Base-by-base conservation (phyloP, 2,797 vertebrate species). In the Cygnus olor region DNA sequence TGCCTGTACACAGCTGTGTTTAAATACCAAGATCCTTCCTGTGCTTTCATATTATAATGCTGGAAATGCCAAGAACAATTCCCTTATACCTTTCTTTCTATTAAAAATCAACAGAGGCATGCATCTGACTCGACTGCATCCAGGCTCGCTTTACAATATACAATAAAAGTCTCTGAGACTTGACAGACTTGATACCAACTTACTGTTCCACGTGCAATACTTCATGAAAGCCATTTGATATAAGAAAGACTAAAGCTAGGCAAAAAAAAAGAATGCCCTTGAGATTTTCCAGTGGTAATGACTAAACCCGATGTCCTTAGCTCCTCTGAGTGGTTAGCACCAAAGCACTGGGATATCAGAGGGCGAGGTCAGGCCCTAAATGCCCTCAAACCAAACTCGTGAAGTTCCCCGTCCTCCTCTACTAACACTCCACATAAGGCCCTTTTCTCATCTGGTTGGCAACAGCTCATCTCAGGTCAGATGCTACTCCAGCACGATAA, bases 51-150 rank as follows among this genome's bases (percentile, higher is more conserved):
- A 88, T 54, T 82, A 42, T 22, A 68, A 77, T 51, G 28, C 36
- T 92, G 85, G 78, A 87, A 86, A 93, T n/a, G 28, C 40, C 34
- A 85, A 66, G 51, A 90, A 86, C 53, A 80, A 88, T 25, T 85
- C 60, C 53, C 16, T 66, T 63, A 73, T 61, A 88, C n/a, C 44
- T 61, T 68, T 34, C 22, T 51, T 24, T 18, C 28, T 73, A 34
- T 58, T 73, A 66, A 82, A 94, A 93, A 53, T 16, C 38, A 76
- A 65, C 53, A 3, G 2, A 86, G 71, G 58, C 77, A 79, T 1
- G 6, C 15, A 69, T 70, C 63, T 74, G 54, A 60, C 72, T 81
- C 27, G 14, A 25, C 54, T 38, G n/a, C 25, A 13, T 4, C 18
- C 11, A 61, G 0, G 30, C 36, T 20, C 56, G 57, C 45, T 83